Base-by-base conservation (phyloP, 2,888 invertebrate genomes). In the Nymphalis urticae region DNA sequence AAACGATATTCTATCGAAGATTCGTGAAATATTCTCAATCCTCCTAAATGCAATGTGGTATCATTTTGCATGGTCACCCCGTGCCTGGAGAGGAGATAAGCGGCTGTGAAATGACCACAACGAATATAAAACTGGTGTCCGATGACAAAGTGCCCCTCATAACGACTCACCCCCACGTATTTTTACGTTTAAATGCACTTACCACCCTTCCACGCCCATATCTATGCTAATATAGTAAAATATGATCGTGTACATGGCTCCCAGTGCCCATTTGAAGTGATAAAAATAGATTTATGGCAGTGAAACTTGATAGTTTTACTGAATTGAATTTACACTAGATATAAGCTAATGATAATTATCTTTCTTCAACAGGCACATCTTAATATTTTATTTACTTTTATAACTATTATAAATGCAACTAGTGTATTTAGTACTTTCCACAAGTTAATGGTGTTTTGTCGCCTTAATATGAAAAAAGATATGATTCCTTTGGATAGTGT, bases 71-170 rank as follows among this genome's bases (percentile, higher is more conserved):
- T 72, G 62, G 65, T 68, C 66, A 63, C 74, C 71, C 75, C 70
- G 62, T 72, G 70, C 75, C 70, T 69, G 69, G 74, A 66, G 70
- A 73, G 63, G 68, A 74, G 77, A 78, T 77, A 77, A 75, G 66
- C 70, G 70, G 64, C 66, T 47, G 59, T 69, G 70, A 71, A 76
- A 69, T 82, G 84, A 85, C 87, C 85, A 78, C 79, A 76, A 80
- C 77, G 75, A 76, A 81, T 79, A 86, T 88, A 87, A 88, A 85
- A 82, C 80, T 80, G 84, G 78, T 83, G 78, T 77, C 77, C 79
- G 81, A 88, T 89, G 89, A 89, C 84, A 86, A 83, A 89, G 80
- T 80, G 79, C 83, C 78, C 74, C 77, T 79, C 79, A 81, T 87
- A 86, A 85, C 85, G 82, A 77, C 74, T 75, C 74, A 71, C 77